Evolutionary conservation across 2,888 invertebrate genomes (phyloP), one percentile per base, ranked within the genome.

Genomic region (Oegoconia quadripuncta): DNA sequence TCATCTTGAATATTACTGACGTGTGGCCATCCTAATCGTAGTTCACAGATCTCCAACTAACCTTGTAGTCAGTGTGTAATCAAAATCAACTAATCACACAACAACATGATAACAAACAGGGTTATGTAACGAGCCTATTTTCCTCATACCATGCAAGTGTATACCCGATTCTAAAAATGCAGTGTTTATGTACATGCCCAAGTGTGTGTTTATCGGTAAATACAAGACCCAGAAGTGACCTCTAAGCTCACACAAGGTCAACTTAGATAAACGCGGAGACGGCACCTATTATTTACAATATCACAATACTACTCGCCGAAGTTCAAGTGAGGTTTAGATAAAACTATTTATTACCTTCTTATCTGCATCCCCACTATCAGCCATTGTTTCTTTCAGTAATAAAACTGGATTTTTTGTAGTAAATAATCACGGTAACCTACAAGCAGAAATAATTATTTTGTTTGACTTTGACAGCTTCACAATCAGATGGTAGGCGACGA

Each of bases 341-440:
- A 64, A 56, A 53, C 45, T 52, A 54, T 60, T 59, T 50, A 55
- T 69, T 79, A 82, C 83, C 83, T 82, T 83, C 68, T 78, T 77
- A 77, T 79, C 79, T 40, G 54, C 61, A 40, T 70, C 73, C 43
- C 58, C 61, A 46, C 54, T 64, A 59, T 79, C 78, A 40, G 69
- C 68, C 83, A 83, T 83, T 48, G 57, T 64, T 59, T 8, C 31
- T 22, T 26, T 22, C 20, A 14, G 18, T 26, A 15, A 25, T 26
- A 26, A 31, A 32, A 31, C 20, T 18, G 11, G 15, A 3, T 14
- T 15, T 28, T 15, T 28, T 28, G 6, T 8, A 6, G 8, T 15
- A 28, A 9, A 22, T 22, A 12, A 4, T 15, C 28, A 8, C 15
- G 11, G 26, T 3, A 6, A 15, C 8, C 28, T 16, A 17, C 11